Base-by-base conservation (phyloP, 2,888 invertebrate genomes). In the Pyrgus malvae region DNA sequence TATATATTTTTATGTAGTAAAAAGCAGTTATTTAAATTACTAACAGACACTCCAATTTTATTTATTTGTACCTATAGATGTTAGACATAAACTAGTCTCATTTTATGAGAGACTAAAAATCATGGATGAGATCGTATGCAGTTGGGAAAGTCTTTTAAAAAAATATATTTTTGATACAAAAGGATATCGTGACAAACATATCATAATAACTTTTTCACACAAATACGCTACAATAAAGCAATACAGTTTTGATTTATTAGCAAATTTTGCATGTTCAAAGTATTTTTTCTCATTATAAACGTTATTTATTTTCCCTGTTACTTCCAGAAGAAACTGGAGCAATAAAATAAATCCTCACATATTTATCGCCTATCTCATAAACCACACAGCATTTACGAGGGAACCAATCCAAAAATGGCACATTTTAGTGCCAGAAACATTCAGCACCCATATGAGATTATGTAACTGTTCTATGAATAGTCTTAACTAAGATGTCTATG, bases 281-380 rank as follows among this genome's bases (percentile, higher is more conserved):
- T 25, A 35, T 17, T 27, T 25, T 51, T 44, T 27, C 35, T 37
- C 21, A 42, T 44, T 17, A 31, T 45, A 38, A 53, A 38, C 14
- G 27, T 53, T 45, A 45, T 53, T 38, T 53, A 45, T 45, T 23
- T 31, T 29, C 2, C 19, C 27, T 38, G 37, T 45, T 45, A 38
- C 31, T 38, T 51, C 23, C 19, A 8, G 38, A 45, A 37, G 45
- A 45, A 29, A 45, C 45, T 53, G 53, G 29, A 11, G 53, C 45
- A 53, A 53, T 53, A 53, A 45, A 54, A 54, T 46, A 54, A 54
- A 54, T 54, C 51, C 46, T 54, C 41, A 40, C 33, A 54, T 54
- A 54, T 54, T 54, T 54, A 54, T 54, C 29, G 40, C 44, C 38
- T 46, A 46, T 46, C 46, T 46, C 46, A 37, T 54, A 54, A 54